Base-by-base conservation (phyloP, 2,113 vertebrate species). In the Rhizomys pruinosus region DNA sequence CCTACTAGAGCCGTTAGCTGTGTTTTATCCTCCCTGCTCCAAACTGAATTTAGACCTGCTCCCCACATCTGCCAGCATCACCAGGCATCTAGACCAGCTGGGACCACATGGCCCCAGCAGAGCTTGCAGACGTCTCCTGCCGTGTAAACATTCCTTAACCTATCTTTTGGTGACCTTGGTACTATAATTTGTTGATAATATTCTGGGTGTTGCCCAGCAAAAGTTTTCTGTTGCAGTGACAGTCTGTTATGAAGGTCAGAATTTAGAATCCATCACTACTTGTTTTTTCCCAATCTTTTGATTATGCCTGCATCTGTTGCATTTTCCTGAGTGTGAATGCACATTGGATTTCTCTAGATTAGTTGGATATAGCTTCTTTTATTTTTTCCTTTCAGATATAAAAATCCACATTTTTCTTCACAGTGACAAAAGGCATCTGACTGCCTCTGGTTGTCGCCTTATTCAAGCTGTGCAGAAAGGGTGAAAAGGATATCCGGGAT, bases 341-440 rank as follows among this genome's bases (percentile, higher is more conserved):
- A 37, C 94, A 59, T 90, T 90, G 92, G 92, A 61, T 97, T 97
- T 95, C 78, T 96, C 44, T 42, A 55, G 57, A 55, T 89, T 68
- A 71, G 32, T 55, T 81, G 61, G 39, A 68, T 64, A 22, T 29
- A 11, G 16, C 66, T 37, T 77, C 19, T 23, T 74, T 52, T 42
- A 7, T 52, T 52, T 52, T 52, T 52, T 52, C 12, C 23, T 22
- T 80, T 93, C 22, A 95, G 44, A 42, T 84, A 61, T 32, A 66
- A 95, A 87, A 95, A 37, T 73, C 15, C 17, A 55, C 85, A 71
- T 2, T 61, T 93, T 93, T 96, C 91, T 90, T 92, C 27, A 44
- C 81, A 63, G 74, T 94, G 93, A 91, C 93, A 52, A 82, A 93
- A 94, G 61, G 52, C 63, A 84, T 88, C 81, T 94, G 95, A 34